phyloP scores from a whole-genome alignment of 2,888 invertebrate genomes.

The Erebia aethiops region DNA sequence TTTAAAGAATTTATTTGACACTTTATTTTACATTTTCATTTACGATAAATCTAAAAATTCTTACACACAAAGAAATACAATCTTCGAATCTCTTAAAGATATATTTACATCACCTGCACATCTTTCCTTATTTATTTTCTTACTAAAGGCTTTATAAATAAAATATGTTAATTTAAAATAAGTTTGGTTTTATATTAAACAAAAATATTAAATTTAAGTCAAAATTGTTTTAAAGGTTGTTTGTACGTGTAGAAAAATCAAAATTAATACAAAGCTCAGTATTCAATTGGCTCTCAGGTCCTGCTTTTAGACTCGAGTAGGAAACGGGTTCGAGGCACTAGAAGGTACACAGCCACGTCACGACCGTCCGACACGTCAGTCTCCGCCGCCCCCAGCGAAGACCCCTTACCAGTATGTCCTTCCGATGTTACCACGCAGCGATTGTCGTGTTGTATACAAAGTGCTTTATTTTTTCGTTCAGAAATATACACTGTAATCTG shows the following conservation, averaged over 20 bases:
- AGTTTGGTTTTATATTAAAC: too few relatives aligned
- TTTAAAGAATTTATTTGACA: not conserved
- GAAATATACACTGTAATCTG: not conserved
- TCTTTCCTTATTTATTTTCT: too few relatives aligned
- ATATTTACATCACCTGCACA: too few relatives aligned
- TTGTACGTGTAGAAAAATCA: not conserved
- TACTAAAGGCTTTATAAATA: not conserved
- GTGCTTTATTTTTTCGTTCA: conserved; percentile 8
- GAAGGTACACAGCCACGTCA: conserved; percentile 76
- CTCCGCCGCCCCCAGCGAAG: conserved; percentile 79
- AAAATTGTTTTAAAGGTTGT: not conserved
- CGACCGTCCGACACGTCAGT: conserved; percentile 77
- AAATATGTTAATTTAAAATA: too few relatives aligned
- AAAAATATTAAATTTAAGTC: too few relatives aligned
- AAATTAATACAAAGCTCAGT: conserved; percentile 36
- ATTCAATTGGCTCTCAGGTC: conserved; percentile 77
- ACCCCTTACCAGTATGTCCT: conserved; percentile 78
- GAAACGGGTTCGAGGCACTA: conserved; percentile 67
- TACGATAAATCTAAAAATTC: not conserved
- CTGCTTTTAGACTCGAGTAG: conserved; percentile 81
- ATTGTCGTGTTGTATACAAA: conserved; percentile 40
- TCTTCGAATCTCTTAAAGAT: too few relatives aligned
- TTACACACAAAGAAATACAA: too few relatives aligned
- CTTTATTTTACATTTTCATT: not conserved
- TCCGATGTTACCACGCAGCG: conserved; percentile 73